Evolutionary conservation across 2,888 invertebrate species (phyloP).

Genomic region (Temnothorax rugatulus): DNA sequence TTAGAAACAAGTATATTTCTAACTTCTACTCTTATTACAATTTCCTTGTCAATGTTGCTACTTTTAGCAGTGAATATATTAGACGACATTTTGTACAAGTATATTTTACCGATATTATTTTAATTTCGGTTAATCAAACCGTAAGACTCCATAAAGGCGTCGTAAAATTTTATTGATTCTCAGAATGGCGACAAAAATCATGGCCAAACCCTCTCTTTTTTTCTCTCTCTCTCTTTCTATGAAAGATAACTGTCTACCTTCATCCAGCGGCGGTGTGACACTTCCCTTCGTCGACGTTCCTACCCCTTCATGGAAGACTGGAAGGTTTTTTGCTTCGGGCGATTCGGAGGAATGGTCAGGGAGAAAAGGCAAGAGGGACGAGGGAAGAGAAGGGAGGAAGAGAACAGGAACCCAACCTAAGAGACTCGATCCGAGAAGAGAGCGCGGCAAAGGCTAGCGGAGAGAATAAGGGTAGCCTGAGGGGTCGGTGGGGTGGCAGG

Average conservation of each 20-base stretch:
- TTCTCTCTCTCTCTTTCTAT: background rate
- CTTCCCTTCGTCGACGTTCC: conserved; percentile 70
- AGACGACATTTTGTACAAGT: background rate
- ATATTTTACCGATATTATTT: conserved; percentile 2
- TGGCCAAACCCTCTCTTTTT: conserved; percentile 71
- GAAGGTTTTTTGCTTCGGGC: conserved; percentile 83
- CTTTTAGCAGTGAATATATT: conserved; percentile 10
- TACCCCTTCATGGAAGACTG: conserved; percentile 75
- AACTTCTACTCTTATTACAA: background rate
- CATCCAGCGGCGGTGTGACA: conserved; percentile 76
- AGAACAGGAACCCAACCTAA: conserved; percentile 83
- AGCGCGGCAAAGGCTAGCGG: conserved; percentile 80
- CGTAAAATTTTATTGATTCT: conserved; percentile 69
- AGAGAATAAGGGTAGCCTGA: conserved; percentile 81
- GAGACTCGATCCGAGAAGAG: conserved; percentile 81
- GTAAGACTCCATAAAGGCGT: background rate
- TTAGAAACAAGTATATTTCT: conserved; percentile 2
- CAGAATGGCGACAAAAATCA: conserved; percentile 72
- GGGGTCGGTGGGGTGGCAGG: conserved; percentile 73
- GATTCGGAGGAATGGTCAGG: conserved; percentile 75
- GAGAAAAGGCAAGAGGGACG: conserved; percentile 61
- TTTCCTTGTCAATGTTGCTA: background rate
- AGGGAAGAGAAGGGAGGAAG: conserved; percentile 60
- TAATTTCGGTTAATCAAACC: conserved; percentile 20
- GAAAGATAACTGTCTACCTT: conserved; percentile 83